These are phyloP conservation scores for Carollia perspicillata DNA, from an alignment of 2,113 vertebrate species.

Conservation along the genomic window DNA sequence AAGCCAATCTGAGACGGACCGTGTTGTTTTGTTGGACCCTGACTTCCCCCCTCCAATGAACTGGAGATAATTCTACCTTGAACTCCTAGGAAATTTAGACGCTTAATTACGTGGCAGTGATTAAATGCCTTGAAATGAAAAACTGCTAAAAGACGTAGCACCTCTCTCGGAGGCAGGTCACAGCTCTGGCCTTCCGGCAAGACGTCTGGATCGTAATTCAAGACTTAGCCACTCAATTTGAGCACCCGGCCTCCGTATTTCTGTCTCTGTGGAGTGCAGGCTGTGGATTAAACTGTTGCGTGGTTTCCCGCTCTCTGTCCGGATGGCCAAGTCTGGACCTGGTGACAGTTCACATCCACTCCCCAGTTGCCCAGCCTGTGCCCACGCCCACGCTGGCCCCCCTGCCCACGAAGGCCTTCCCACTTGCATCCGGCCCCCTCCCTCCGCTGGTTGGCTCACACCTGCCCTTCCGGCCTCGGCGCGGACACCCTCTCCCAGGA, in stretches of 20 bases:
- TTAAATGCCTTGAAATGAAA: background rate
- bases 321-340: too few relatives aligned
- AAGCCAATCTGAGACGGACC: background rate
- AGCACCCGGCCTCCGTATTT: background rate
- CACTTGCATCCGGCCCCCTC: fast-evolving
- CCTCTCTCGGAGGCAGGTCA: background rate
- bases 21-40: fast-evolving
- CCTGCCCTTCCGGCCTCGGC: background rate
- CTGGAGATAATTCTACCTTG: background rate
- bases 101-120: background rate
- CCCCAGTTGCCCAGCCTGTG: background rate
- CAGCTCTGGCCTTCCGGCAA: background rate
- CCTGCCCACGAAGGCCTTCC: background rate
- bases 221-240: background rate
- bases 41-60: background rate
- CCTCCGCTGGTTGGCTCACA: background rate
- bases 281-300: too few relatives aligned
- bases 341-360: background rate
- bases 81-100: background rate
- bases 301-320: background rate
- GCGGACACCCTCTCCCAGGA: background rate
- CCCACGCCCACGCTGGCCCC: background rate
- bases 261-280: background rate
- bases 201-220: background rate
- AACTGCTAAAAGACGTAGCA: background rate